Evolutionary conservation across 1,140 invertebrate species (phyloP).

Genomic region (Drosophila pruinosa): DNA sequence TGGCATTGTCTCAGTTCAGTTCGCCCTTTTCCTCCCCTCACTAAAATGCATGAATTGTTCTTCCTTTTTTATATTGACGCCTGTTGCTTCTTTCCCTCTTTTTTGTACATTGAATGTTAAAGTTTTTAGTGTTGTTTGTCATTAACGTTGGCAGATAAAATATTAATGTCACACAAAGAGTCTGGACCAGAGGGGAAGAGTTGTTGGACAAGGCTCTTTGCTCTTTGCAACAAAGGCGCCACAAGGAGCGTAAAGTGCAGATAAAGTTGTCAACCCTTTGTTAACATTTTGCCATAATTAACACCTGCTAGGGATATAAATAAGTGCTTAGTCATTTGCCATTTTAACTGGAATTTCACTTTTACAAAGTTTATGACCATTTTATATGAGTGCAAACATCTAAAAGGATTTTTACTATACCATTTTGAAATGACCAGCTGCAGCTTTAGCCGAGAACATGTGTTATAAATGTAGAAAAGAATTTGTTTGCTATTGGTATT

Average conservation of each 20-base stretch:
- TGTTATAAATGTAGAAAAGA: no score
- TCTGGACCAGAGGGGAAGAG: neutral
- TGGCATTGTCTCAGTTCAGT: constrained; percentile 22
- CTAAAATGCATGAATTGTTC: constrained; percentile 12
- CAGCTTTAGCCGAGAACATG: no score
- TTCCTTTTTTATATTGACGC: constrained; percentile 2
- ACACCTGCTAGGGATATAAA: constrained; percentile 15
- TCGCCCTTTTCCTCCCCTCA: neutral
- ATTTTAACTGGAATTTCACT: neutral
- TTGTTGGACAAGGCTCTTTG: neutral
- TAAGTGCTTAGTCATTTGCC: constrained; percentile 2
- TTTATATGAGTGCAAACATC: neutral
- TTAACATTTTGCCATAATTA: constrained; percentile 2
- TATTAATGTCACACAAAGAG: constrained; percentile 51
- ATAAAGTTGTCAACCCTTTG: constrained; percentile 12
- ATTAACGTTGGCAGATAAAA: constrained; percentile 48
- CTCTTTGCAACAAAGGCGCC: neutral
- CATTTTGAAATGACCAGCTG: neutral
- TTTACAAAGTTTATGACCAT: neutral
- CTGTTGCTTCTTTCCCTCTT: constrained; percentile 18
- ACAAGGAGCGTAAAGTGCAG: constrained; percentile 5
- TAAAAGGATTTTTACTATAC: neutral
- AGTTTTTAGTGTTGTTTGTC: constrained; percentile 7
- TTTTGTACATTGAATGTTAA: neutral
- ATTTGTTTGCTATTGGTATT: no score